A percentile compares a stretch with the other conserved stretches of the same genome.
These are phyloP conservation scores for Agrenia bidenticulata DNA, from an alignment of 2,888 invertebrate species.

Conservation along the genomic window DNA sequence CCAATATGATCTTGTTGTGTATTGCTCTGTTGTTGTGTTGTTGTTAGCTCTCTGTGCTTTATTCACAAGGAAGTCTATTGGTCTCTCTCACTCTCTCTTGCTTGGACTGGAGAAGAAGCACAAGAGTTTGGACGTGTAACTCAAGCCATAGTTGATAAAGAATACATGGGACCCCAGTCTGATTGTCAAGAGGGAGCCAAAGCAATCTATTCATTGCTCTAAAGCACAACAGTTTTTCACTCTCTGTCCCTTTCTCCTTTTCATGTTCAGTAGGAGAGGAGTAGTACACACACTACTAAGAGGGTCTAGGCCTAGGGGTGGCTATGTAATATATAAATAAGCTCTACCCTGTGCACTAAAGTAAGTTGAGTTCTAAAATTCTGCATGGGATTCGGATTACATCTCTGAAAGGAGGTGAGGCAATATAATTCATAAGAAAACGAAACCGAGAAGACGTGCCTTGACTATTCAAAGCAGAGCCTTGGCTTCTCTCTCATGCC, in stretches of 20 bases:
- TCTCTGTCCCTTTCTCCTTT: too few species aligned
- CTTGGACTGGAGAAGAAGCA: neutral
- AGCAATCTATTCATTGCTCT: too few species aligned
- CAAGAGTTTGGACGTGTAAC: too few species aligned
- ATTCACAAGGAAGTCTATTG: slow-evolving; percentile 5
- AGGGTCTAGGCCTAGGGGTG: too few species aligned
- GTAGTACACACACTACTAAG: too few species aligned
- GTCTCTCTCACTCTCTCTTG: slow-evolving; percentile 10
- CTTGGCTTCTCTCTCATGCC: too few species aligned
- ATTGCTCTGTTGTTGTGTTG: neutral
- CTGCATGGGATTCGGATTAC: slow-evolving; percentile 38
- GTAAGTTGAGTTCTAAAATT: slow-evolving; percentile 16
- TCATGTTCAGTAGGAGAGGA: too few species aligned
- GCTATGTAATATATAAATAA: too few species aligned
- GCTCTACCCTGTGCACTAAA: neutral
- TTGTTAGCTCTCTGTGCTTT: neutral
- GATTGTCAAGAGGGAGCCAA: too few species aligned
- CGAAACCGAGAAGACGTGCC: slow-evolving; percentile 38
- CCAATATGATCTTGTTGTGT: slow-evolving; percentile 37
- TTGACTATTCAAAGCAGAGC: slow-evolving; percentile 13
- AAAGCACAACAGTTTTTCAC: too few species aligned
- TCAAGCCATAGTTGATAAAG: too few species aligned
- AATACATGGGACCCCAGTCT: too few species aligned
- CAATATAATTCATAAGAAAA: slow-evolving; percentile 47
- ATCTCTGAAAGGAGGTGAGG: slow-evolving; percentile 41